Percentiles rank a stretch among this genome's conserved stretches.
Evolutionary conservation across 2,888 invertebrate genomes (phyloP).

Genomic region (Caenorhabditis parvicauda): DNA sequence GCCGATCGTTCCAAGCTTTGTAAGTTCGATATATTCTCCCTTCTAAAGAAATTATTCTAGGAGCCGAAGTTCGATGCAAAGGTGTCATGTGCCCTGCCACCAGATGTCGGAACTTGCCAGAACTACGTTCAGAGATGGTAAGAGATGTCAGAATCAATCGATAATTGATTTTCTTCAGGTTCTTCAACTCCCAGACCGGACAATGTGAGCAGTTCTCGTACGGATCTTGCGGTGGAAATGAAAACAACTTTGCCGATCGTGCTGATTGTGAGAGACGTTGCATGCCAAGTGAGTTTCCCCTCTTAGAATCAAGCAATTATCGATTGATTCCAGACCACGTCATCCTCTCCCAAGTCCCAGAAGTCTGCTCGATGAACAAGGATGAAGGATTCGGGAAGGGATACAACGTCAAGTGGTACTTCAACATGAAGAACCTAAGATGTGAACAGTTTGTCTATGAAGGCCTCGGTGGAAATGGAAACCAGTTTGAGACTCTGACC

Average conservation of each 20-base stretch:
- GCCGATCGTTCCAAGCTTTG: too few relatives aligned
- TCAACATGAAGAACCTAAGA: constrained; percentile 56
- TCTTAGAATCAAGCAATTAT: background rate
- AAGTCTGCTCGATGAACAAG: constrained; percentile 49
- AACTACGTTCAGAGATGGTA: constrained; percentile 52
- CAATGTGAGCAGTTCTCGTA: constrained; percentile 59
- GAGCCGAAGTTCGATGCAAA: constrained; percentile 32
- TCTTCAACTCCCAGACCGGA: constrained; percentile 54
- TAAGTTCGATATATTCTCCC: too few relatives aligned
- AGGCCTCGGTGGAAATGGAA: constrained; percentile 57
- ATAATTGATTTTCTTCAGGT: too few relatives aligned
- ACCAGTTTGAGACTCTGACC: constrained; percentile 52
- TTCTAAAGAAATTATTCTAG: too few relatives aligned
- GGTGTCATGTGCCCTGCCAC: constrained; percentile 46
- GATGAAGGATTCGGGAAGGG: constrained; percentile 55
- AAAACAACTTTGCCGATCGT: constrained; percentile 55
- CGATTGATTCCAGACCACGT: constrained; percentile 18
- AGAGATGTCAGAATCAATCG: constrained; percentile 4
- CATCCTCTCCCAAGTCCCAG: constrained; percentile 45
- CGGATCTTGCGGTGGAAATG: constrained; percentile 59
- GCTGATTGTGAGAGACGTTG: constrained; percentile 40
- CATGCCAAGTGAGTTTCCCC: constrained; percentile 26
- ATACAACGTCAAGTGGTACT: constrained; percentile 59
- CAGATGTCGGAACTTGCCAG: constrained; percentile 55
- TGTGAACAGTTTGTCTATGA: constrained; percentile 61